Evolutionary conservation across 2,888 invertebrate genomes (phyloP), one percentile per base, ranked within the genome.

Genomic region (Aphelenchoides bicaudatus): DNA sequence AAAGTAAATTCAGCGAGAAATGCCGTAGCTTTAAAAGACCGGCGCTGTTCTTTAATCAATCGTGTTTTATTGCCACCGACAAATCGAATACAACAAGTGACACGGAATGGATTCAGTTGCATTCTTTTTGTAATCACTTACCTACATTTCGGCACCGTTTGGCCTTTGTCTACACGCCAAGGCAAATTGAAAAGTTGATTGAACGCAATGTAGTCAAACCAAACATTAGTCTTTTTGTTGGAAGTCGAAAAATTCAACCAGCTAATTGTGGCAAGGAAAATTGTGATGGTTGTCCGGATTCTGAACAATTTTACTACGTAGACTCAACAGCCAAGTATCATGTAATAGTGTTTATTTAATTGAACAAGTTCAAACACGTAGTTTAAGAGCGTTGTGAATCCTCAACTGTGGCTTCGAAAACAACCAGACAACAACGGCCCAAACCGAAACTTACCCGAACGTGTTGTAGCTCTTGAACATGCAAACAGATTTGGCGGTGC

Each of bases 401-500:
- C 13, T 6, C 23, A 34, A 10, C 25, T 60, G 23, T 58, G 39
- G 39, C 43, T 59, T 23, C 58, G 58, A 4, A n/a, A 28, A 1
- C 16, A 59, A 25, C 58, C 58, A 16, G 29, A 58, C 38, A 58
- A 59, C 27, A 25, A n/a, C 43, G 58, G 38, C 21, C 25, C 3
- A 30, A 13, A 34, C 13, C 6, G 16, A 6, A 25, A 30, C 6
- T 37, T 28, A 39, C 58, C 58, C 23, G 58, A 58, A 19, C 19
- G 28, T 19, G 23, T 58, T 28, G 62, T 58, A 13, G 39, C 63
- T 2, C 29, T 58, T 1, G 58, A 58, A 53, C 58, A 61, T 16
- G 52, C 52, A 13, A 16, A 37, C 21, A 21, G 52, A 29, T 51
- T 34, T 3, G 47, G 37, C n/a, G 52, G 52, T 34, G 38, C 52